Percentiles rank a stretch among this genome's conserved stretches.
phyloP scores from a whole-genome alignment of 2,888 invertebrate genomes.

The Serripes groenlandicus region DNA sequence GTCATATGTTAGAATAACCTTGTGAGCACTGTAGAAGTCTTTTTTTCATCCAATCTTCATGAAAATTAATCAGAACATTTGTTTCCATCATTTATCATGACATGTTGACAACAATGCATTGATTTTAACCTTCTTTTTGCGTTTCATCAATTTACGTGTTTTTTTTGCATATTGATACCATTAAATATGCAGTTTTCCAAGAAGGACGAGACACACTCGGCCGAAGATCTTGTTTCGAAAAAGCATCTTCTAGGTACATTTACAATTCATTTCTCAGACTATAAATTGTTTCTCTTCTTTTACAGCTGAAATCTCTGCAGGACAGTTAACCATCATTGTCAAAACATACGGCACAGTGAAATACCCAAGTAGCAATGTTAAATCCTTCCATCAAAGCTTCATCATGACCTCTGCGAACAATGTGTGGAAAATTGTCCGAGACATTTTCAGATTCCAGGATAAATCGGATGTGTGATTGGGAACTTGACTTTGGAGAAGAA shows the following conservation, averaged over 20 bases:
- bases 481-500: too few relatives aligned
- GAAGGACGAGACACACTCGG: background rate
- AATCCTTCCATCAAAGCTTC: conserved; percentile 90
- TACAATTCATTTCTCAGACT: background rate
- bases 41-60: too few relatives aligned
- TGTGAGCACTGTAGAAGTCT: too few relatives aligned
- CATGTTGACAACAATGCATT: too few relatives aligned
- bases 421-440: conserved; percentile 97
- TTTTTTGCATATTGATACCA: too few relatives aligned
- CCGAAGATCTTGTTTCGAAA: too few relatives aligned
- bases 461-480: conserved; percentile 51
- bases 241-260: background rate
- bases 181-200: too few relatives aligned
- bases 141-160: too few relatives aligned
- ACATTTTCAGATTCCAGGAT: conserved; percentile 93
- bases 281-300: conserved; percentile 61
- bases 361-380: conserved; percentile 89
- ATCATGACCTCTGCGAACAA: conserved; percentile 94
- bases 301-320: conserved; percentile 91
- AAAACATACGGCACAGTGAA: conserved; percentile 94
- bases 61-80: too few relatives aligned
- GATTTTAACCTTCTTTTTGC: too few relatives aligned
- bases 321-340: conserved; percentile 93
- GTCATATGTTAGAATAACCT: too few relatives aligned
- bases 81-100: too few relatives aligned